Percentiles rank a stretch among this genome's conserved stretches.
phyloP scores from a whole-genome alignment of 2,888 invertebrate genomes.

The Amphiduros pacificus region DNA sequence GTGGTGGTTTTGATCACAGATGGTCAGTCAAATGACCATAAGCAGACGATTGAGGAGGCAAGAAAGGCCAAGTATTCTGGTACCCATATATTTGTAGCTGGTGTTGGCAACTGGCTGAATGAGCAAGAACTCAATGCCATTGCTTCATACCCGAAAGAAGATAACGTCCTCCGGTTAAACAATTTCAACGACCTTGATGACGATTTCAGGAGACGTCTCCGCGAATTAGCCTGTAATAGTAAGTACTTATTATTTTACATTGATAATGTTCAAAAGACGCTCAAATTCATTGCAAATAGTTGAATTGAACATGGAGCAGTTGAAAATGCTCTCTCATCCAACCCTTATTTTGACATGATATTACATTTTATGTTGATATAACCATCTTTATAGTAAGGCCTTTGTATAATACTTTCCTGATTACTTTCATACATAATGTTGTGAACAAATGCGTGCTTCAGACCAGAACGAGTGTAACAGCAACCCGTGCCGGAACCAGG shows the following conservation, averaged over 20 bases:
- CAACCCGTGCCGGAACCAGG: slow-evolving; percentile 12
- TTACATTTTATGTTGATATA: no score
- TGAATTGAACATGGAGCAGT: no score
- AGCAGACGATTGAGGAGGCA: slow-evolving; percentile 9
- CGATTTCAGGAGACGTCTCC: background rate
- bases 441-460: slow-evolving; percentile 1
- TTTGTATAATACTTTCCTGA: no score
- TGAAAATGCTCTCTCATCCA: no score
- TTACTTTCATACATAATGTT: background rate
- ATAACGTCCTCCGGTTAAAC: slow-evolving; percentile 2
- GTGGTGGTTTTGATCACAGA: slow-evolving; percentile 14
- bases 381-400: no score
- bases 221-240: slow-evolving; percentile 12
- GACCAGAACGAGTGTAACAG: slow-evolving; percentile 13
- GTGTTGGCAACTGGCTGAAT: slow-evolving; percentile 16
- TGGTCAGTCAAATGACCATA: slow-evolving; percentile 13
- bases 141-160: slow-evolving; percentile 12
- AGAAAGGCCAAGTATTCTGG: background rate
- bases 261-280: no score
- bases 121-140: slow-evolving; percentile 17
- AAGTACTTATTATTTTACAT: background rate
- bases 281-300: no score
- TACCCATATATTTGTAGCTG: slow-evolving; percentile 6
- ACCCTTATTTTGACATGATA: no score
- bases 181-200: slow-evolving; percentile 6